These are phyloP conservation scores for Leptinotarsa undecemlineata DNA, from an alignment of 1,140 invertebrate genomes.

Conservation along the genomic window DNA sequence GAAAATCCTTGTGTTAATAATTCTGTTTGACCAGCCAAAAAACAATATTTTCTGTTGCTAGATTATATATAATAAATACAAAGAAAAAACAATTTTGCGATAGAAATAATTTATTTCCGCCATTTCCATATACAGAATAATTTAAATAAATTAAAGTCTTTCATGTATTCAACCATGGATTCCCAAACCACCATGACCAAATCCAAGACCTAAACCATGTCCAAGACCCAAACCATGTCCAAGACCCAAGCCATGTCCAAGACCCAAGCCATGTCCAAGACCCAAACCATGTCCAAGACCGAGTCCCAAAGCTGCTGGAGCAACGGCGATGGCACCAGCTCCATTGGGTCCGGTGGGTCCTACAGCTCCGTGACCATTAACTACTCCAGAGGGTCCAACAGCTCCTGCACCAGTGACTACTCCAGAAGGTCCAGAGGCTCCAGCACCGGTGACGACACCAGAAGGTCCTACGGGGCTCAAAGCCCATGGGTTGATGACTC, in stretches of 20 bases:
- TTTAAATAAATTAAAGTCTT: neutral
- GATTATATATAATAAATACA: too few species aligned
- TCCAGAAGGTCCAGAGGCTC: too few species aligned
- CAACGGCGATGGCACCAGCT: neutral
- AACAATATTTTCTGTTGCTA: too few species aligned
- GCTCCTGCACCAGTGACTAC: too few species aligned
- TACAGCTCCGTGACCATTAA: too few species aligned
- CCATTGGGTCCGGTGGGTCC: too few species aligned
- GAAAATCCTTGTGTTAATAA: too few species aligned
- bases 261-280: neutral
- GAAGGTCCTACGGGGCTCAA: neutral
- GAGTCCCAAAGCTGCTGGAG: neutral
- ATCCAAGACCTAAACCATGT: slow-evolving; percentile 5
- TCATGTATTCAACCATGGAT: neutral
- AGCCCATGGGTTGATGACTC: neutral
- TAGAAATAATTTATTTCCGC: too few species aligned
- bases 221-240: neutral
- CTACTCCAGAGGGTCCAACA: too few species aligned
- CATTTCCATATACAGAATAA: neutral
- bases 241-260: neutral
- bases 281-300: neutral
- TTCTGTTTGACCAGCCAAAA: too few species aligned
- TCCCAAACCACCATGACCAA: neutral
- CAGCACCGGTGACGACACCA: neutral
- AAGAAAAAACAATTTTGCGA: too few species aligned